Base-by-base conservation (phyloP, 2,888 invertebrate genomes). In the Anticlea derivata region DNA sequence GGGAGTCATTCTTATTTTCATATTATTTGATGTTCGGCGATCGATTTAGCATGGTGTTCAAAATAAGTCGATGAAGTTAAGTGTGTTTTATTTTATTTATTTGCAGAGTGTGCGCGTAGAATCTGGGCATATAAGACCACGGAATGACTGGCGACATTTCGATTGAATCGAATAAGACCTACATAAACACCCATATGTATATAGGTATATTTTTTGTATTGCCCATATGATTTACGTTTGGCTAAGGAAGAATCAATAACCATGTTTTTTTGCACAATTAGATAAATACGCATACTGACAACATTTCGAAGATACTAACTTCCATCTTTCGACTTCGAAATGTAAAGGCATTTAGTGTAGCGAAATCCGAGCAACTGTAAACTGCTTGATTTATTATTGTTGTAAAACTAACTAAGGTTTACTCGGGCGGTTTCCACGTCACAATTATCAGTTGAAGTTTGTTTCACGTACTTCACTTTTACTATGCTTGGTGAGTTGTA, bases 391-490 rank as follows among this genome's bases (percentile, higher is more conserved):
- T 53, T 83, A 83, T 78, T 70, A 67, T 70, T 76, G 77, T 79
- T 74, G 74, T 67, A 65, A 67, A 74, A 76, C 78, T 75, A 69
- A 74, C 65, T 69, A 72, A 78, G 80, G 80, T 80, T 81, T 78
- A 79, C 75, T 75, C 62, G 70, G 75, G 76, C 78, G 82, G 83
- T 83, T 83, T 68, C 70, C 38, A 47, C 48, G 74, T 70, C 73
- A 70, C 78, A 73, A 72, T 71, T 78, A 83, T 85, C 84, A 84
- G 84, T 84, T 78, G 60, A 75, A 83, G 76, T 78, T 76, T 69
- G 63, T 70, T 68, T 70, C 58, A 52, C n/a, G n/a, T n/a, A n/a
- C 61, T 64, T 62, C 68, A 58, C 34, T 44, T 50, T 40, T 35
- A n/a, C n/a, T n/a, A n/a, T 48, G 40, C 45, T 39, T 22, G 31